Evolutionary conservation across 2,888 invertebrate genomes (phyloP).

Genomic region (Phortica okadai): DNA sequence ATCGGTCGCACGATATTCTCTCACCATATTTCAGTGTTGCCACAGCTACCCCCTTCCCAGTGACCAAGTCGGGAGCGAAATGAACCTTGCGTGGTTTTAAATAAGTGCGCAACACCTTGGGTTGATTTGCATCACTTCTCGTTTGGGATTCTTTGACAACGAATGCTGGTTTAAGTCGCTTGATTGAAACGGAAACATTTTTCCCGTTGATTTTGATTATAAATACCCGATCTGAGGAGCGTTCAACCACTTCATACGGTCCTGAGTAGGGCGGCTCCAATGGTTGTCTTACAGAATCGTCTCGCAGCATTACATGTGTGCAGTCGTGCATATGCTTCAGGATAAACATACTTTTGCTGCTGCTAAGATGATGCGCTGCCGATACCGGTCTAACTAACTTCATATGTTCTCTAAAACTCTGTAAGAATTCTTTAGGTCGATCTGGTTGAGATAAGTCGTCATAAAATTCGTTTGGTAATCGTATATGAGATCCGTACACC

Average conservation of each 20-base stretch:
- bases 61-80: background rate
- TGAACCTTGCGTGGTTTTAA: background rate
- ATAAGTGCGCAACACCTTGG: too few species aligned
- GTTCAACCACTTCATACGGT: constrained; percentile 45
- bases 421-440: constrained; percentile 7
- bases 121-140: too few species aligned
- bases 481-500: constrained; percentile 52
- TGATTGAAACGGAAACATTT: constrained; percentile 22
- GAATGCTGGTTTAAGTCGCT: background rate
- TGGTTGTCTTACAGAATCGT: constrained; percentile 27
- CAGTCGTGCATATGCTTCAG: constrained; percentile 36
- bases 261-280: constrained; percentile 55
- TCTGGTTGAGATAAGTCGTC: constrained; percentile 9
- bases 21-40: background rate
- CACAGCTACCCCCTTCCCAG: background rate
- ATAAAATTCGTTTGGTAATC: constrained; percentile 46
- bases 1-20: too few species aligned
- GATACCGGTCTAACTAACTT: constrained; percentile 32
- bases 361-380: constrained; percentile 31
- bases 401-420: constrained; percentile 31
- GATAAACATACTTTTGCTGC: constrained; percentile 14
- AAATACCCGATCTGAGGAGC: constrained; percentile 28
- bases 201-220: constrained; percentile 17
- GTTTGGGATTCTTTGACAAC: too few species aligned
- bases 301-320: constrained; percentile 38